These are phyloP conservation scores for Latrodectus elegans DNA, from an alignment of 2,888 invertebrate genomes.

Conservation along the genomic window DNA sequence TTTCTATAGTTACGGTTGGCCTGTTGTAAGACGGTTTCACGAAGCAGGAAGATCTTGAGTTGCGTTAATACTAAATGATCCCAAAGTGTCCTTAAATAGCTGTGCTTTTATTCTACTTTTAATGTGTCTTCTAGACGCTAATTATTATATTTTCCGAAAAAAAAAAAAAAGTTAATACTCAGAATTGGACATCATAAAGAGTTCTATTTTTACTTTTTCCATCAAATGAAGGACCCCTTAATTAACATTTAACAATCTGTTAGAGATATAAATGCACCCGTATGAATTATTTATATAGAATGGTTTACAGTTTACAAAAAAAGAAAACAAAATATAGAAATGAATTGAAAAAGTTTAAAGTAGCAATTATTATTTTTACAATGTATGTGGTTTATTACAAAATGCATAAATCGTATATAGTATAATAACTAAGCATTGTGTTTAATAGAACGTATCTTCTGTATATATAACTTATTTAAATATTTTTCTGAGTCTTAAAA, in stretches of 20 bases:
- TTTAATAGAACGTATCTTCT: too few species aligned
- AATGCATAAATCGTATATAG: too few species aligned
- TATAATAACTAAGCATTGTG: too few species aligned
- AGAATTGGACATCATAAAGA: constrained; percentile 39
- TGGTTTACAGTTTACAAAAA: too few species aligned
- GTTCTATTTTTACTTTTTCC: constrained; percentile 47
- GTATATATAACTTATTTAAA: too few species aligned
- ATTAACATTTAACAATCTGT: constrained; percentile 51
- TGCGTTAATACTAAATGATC: neutral
- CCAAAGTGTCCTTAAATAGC: too few species aligned
- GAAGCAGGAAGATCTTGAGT: constrained; percentile 41
- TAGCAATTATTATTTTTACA: too few species aligned
- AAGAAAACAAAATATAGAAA: too few species aligned
- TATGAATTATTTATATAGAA: too few species aligned
- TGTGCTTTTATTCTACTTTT: neutral
- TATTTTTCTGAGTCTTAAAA: too few species aligned
- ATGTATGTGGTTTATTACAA: too few species aligned
- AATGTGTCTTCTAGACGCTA: constrained; percentile 42
- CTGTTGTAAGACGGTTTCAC: constrained; percentile 32
- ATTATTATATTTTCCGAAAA: constrained; percentile 31
- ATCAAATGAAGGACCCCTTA: constrained; percentile 47
- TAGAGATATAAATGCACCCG: constrained; percentile 32
- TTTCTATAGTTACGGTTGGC: constrained; percentile 52
- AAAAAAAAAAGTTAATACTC: constrained; percentile 27
- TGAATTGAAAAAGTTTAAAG: too few species aligned